Evolutionary conservation across 1,140 invertebrate genomes (phyloP), one percentile per base, ranked within the genome.

Genomic region (Ceratina australensis): DNA sequence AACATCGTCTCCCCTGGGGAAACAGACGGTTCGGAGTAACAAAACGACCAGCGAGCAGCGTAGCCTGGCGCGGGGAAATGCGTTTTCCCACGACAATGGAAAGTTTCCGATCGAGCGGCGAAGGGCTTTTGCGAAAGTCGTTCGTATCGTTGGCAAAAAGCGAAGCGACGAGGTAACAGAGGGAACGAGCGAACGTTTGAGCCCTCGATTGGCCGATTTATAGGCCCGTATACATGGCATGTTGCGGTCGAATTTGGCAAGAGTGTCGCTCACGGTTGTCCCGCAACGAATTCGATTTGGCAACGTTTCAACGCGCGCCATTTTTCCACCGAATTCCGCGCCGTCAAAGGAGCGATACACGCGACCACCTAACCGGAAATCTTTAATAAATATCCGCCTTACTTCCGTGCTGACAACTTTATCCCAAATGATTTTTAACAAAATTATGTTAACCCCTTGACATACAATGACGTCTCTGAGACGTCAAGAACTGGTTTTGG

Each of bases 181-280:
- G 56, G 63, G 16, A 56, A 47, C 8, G 47, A 47, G 22, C n/a
- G n/a, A 64, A 63, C 20, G 28, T 22, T 33, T 16, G 50, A 50
- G 22, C 10, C n/a, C 47, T 61, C 64, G 57, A 83, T 80, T 50
- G 54, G 47, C n/a, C 72, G 66, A 83, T 83, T 80, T 73, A 73
- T 56, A 47, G 28, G 15, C 28, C 28, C 2, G 50, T 66, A 20
- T 47, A 57, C 54, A 26, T 57, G 63, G 42, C 42, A 56, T 54
- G 56, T 49, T 47, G 78, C 54, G 78, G 78, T 79, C 54, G 68
- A 67, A 83, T 75, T 72, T 80, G 81, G 74, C 81, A 80, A 69
- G 18, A 24, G 63, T 68, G 24, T 49, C 73, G 71, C 24, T 72
- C 50, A 15, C 56, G 33, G 64, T 60, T 71, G 68, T 81, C 73